Evolutionary conservation across 2,888 invertebrate genomes (phyloP).

Genomic region (Parapristionchus giblindavisi): DNA sequence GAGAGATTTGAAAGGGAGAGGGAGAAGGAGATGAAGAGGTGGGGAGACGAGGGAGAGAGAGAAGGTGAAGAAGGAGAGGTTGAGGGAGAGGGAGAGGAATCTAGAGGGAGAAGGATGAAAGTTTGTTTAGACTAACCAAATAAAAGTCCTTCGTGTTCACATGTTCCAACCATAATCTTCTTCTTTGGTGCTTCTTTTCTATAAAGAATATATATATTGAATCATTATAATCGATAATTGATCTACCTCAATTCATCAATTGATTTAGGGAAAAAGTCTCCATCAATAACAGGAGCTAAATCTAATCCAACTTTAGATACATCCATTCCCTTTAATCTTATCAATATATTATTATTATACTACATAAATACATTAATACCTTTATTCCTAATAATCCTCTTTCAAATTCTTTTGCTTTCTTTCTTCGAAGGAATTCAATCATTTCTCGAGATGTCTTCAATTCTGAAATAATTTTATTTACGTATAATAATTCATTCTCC

Average conservation of each 20-base stretch:
- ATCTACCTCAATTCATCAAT: constrained; percentile 50
- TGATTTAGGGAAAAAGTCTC: constrained; percentile 57
- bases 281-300: constrained; percentile 54
- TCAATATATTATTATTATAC: not conserved
- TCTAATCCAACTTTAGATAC: constrained; percentile 57
- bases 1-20: too few relatives aligned
- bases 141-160: constrained; percentile 50
- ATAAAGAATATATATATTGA: not conserved
- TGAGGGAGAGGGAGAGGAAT: too few relatives aligned
- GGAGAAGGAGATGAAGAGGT: too few relatives aligned
- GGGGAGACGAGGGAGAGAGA: not conserved
- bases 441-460: constrained; percentile 41
- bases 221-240: not conserved
- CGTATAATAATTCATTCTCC: not conserved
- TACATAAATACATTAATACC: constrained; percentile 25
- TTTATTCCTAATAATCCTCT: constrained; percentile 51
- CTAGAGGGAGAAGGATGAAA: too few relatives aligned
- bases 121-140: constrained; percentile 10
- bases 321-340: constrained; percentile 48
- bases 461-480: constrained; percentile 8
- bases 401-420: constrained; percentile 54
- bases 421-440: constrained; percentile 49
- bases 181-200: constrained; percentile 55
- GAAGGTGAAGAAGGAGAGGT: too few relatives aligned
- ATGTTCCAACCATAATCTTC: constrained; percentile 57